phyloP scores from a whole-genome alignment of 2,113 vertebrate genomes.

The Aspidoscelis tigris region DNA sequence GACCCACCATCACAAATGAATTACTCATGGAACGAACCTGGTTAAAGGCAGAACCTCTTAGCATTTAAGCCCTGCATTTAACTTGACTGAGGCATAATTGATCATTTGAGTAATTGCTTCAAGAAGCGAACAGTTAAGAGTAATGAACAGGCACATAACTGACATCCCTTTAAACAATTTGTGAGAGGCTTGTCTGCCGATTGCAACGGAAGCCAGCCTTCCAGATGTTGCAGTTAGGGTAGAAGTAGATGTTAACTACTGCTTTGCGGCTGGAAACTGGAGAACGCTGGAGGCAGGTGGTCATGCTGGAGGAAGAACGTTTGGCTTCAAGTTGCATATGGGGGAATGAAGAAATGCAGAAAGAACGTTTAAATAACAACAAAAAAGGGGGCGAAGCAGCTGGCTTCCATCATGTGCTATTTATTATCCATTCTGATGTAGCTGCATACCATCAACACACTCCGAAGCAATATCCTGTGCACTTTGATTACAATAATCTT shows the following conservation, averaged over 20 bases:
- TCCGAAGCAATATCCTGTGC: neutral
- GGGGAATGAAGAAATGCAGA: constrained; percentile 50
- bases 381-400: neutral
- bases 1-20: neutral
- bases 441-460: constrained; percentile 17
- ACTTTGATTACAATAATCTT: constrained; percentile 21
- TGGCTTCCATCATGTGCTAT: constrained; percentile 39
- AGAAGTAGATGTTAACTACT: constrained; percentile 41
- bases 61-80: constrained; percentile 41
- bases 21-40: constrained; percentile 34
- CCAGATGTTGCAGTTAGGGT: constrained; percentile 48
- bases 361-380: neutral
- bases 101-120: constrained; percentile 58
- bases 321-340: constrained; percentile 55
- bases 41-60: constrained; percentile 27
- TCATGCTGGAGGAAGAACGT: neutral
- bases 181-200: constrained; percentile 35
- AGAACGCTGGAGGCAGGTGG: constrained; percentile 46
- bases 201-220: constrained; percentile 39
- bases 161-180: constrained; percentile 35
- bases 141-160: constrained; percentile 46
- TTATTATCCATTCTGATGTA: constrained; percentile 45
- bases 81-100: constrained; percentile 46
- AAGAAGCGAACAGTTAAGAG: constrained; percentile 54
- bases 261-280: constrained; percentile 42